Evolutionary conservation across 2,113 vertebrate genomes (phyloP), one percentile per base, ranked within the genome.

Genomic region (Heliornis fulica): DNA sequence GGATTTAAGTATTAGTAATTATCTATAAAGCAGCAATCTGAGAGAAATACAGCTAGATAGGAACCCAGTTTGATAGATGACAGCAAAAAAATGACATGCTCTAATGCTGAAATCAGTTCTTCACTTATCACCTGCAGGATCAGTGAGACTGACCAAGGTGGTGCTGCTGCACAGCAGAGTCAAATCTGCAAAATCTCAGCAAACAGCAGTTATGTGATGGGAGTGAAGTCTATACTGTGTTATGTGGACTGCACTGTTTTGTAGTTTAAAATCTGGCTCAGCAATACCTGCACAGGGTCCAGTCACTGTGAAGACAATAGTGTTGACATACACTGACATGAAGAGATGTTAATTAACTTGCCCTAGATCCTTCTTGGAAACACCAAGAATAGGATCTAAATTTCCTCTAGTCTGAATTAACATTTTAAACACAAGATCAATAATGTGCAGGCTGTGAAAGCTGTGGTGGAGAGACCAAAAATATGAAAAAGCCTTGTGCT

Each of bases 291-390:
- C 90, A 72, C 1, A 2, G 59, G 79, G 79, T 93, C 40, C 88
- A 88, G 88, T 69, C 90, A 79, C 70, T 21, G 74, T 28, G 82
- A 65, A 94, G 84, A 72, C 75, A 87, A 80, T 51, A 60, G 92
- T 65, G 94, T 79, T 95, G 92, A 93, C 92, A 83, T 9, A 72
- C 48, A 34, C 13, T 76, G 87, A 93, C 10, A 4, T 45, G 61
- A 75, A n/a, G 45, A 94, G 89, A 91, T 92, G 89, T 41, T 95
- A 93, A 93, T 20, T 87, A 80, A 95, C 87, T 95, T 85, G 94
- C 53, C 90, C 94, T 40, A 97, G 57, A 90, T 94, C 84, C 38
- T 46, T 91, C 93, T 43, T 84, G 60, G 81, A 94, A 91, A 59
- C 72, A 88, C 71, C 88, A 82, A 46, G 86, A 94, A 93, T 91